phyloP scores from a whole-genome alignment of 1,140 invertebrate genomes.

The Pseudomyrmex dendroicus region DNA sequence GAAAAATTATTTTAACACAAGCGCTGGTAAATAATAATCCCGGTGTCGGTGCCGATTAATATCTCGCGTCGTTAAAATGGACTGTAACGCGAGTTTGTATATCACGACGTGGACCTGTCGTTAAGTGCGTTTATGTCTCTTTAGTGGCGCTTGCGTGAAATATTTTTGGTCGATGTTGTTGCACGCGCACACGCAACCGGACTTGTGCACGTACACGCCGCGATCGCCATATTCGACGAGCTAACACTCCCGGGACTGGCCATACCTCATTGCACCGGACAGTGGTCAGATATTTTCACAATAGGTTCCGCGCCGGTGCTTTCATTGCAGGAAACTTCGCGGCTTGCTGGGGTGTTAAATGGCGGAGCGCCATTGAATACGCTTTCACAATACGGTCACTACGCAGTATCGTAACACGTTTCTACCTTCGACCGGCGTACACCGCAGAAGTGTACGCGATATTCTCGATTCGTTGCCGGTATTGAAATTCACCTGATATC shows the following conservation, averaged over 20 bases:
- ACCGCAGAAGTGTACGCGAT: slow-evolving; percentile 58
- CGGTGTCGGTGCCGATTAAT: slow-evolving; percentile 51
- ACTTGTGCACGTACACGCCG: slow-evolving; percentile 31
- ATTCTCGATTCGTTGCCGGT: slow-evolving; percentile 47
- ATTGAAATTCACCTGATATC: slow-evolving; percentile 40
- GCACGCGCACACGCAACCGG: slow-evolving; percentile 33
- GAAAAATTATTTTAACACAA: slow-evolving; percentile 44
- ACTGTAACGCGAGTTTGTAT: slow-evolving; percentile 50
- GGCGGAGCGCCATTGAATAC: slow-evolving; percentile 80
- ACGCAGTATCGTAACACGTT: slow-evolving; percentile 77
- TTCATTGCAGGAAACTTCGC: slow-evolving; percentile 83
- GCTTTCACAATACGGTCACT: slow-evolving; percentile 80
- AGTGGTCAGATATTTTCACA: slow-evolving; percentile 85
- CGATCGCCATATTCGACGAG: slow-evolving; percentile 64
- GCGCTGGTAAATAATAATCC: slow-evolving; percentile 38
- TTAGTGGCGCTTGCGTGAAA: slow-evolving; percentile 66
- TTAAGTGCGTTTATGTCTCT: slow-evolving; percentile 73
- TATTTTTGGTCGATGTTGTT: slow-evolving; percentile 67
- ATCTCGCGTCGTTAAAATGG: slow-evolving; percentile 59
- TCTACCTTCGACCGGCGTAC: slow-evolving; percentile 58
- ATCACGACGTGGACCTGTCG: slow-evolving; percentile 68
- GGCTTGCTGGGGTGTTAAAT: slow-evolving; percentile 81
- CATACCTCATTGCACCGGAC: slow-evolving; percentile 82
- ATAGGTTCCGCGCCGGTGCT: slow-evolving; percentile 81
- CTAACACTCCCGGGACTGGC: slow-evolving; percentile 74